Conservation (phyloP, 2,888 invertebrate species). For the Caenorhabditis macrosperma region DNA sequence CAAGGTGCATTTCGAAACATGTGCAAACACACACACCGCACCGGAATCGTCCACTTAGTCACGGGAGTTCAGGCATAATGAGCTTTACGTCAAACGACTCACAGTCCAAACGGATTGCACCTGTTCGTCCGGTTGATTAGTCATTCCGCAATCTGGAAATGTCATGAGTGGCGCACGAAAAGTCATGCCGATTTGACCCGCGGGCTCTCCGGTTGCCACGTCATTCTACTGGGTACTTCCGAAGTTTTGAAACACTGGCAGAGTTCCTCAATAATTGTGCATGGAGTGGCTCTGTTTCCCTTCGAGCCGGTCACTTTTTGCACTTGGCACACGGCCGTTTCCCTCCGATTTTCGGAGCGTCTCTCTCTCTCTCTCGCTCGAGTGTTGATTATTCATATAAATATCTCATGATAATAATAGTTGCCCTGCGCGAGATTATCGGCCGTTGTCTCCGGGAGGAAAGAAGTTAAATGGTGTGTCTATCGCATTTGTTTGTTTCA, state of each 20-base stretch:
- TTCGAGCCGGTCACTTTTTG: slow-evolving; percentile 19
- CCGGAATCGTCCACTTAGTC: no score
- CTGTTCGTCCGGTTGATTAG: slow-evolving; percentile 8
- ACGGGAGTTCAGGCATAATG: no score
- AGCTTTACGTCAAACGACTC: background rate
- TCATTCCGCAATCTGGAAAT: slow-evolving; percentile 1
- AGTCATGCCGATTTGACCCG: background rate
- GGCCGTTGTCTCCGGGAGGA: no score
- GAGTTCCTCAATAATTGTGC: no score
- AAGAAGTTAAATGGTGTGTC: background rate
- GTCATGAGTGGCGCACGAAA: background rate
- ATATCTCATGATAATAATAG: slow-evolving; percentile 14
- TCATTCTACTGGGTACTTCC: no score
- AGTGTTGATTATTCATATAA: slow-evolving; percentile 14
- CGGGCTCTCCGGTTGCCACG: background rate
- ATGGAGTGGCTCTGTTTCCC: no score
- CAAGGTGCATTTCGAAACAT: background rate
- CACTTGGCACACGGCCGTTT: background rate
- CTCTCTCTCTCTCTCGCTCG: background rate
- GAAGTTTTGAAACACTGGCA: no score
- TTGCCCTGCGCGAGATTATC: background rate
- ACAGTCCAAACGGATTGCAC: background rate
- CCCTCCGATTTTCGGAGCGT: slow-evolving; percentile 10
- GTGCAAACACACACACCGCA: no score
- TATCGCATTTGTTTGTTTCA: slow-evolving; percentile 21